Base-by-base conservation (phyloP, 2,113 vertebrate species). In the Ramphastos sulfuratus region DNA sequence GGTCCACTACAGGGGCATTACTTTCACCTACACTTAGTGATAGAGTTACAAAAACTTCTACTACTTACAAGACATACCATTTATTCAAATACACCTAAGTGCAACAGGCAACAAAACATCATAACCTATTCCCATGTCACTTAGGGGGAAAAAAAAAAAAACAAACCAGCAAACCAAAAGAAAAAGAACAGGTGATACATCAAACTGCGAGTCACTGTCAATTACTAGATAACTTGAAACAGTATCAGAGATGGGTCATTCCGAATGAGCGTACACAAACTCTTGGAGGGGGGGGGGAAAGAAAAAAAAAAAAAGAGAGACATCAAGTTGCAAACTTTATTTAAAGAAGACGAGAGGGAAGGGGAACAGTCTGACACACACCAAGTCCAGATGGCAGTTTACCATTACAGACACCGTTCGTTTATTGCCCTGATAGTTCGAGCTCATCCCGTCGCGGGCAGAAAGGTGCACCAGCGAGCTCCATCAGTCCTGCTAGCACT, bases 41-140 rank as follows among this genome's bases (percentile, higher is more conserved):
- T 4, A 56, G 39, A 61, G 21, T 15, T 61, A 72, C 28, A 31
- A 12, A 35, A 86, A 89, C 54, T 90, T 79, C 20, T 37, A 10
- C 35, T 42, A 28, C 17, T 42, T 80, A 52, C 27, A 63, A 50
- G 14, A 35, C 7, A 6, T 4, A 31, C 15, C 23, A 33, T 84
- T 91, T 92, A 79, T 60, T 93, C 27, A 73, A 63, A 69, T 72
- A 74, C 12, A 89, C 39, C 28, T 77, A 6, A 1, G 39, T 65
- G 87, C 94, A 95, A 93, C 90, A 95, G 85, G 94, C 87, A 95
- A 84, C 24, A 44, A 77, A 87, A 59, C 28, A 66, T 55, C 48
- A 33, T 12, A 67, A 50, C 9, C 42, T 85, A 67, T 79, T 75
- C 66, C 60, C 46, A 35, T 74, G 9, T 4, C 44, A 67, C 69